Evolutionary conservation across 1,140 invertebrate genomes (phyloP).

Genomic region (Drosophila fuyamai): DNA sequence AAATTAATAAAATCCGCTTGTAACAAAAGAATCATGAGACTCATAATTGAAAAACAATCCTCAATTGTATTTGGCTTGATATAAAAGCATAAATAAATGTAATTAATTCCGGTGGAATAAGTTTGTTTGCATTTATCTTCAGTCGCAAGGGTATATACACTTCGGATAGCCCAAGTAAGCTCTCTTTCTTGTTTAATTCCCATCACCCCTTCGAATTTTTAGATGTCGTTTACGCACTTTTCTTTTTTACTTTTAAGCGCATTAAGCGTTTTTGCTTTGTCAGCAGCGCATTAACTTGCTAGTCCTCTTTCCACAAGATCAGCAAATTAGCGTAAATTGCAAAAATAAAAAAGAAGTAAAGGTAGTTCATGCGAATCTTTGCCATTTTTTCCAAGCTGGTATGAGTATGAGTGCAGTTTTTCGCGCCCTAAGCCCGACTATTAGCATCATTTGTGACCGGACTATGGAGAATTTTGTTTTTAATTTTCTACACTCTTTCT

Average conservation of each 20-base stretch:
- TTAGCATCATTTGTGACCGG: slow-evolving; percentile 41
- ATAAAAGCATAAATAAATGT: no score
- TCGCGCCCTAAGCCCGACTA: slow-evolving; percentile 2
- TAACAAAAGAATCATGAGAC: no score
- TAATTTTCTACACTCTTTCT: slow-evolving; percentile 28
- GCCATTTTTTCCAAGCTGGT: neutral
- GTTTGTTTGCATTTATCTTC: no score
- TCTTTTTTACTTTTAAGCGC: neutral
- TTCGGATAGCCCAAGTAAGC: no score
- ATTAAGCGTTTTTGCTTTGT: slow-evolving; percentile 31
- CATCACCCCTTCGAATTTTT: neutral
- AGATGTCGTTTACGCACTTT: slow-evolving; percentile 17
- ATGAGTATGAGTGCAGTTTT: slow-evolving; percentile 8
- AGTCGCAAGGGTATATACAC: no score
- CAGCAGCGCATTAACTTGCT: slow-evolving; percentile 35
- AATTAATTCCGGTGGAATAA: no score
- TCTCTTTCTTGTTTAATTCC: no score
- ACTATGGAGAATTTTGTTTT: slow-evolving; percentile 31
- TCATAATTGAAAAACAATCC: no score
- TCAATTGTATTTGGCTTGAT: no score
- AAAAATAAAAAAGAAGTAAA: neutral
- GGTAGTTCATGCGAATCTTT: slow-evolving; percentile 2
- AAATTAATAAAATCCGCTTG: no score
- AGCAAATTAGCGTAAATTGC: slow-evolving; percentile 35
- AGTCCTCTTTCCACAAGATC: slow-evolving; percentile 2